phyloP scores from a whole-genome alignment of 2,888 invertebrate species.

The Campoplex capitator region DNA sequence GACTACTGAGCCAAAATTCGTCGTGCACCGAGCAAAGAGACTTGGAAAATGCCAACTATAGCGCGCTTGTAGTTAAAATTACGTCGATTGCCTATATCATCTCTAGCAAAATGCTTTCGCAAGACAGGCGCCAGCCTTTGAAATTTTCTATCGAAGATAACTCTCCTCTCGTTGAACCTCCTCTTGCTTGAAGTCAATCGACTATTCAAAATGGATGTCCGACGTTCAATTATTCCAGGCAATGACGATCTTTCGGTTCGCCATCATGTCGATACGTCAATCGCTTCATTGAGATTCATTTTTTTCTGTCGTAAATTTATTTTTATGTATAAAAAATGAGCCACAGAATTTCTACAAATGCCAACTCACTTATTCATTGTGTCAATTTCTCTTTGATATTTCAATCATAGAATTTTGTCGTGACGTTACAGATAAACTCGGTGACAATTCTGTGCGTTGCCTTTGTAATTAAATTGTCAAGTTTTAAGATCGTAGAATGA shows the following conservation, averaged over 20 bases:
- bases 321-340: neutral
- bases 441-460: too few relatives aligned
- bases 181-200: constrained; percentile 16
- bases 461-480: neutral
- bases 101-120: constrained; percentile 41
- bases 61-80: constrained; percentile 63
- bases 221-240: neutral
- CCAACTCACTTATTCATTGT: neutral
- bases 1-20: constrained; percentile 65
- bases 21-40: constrained; percentile 30
- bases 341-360: neutral
- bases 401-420: neutral
- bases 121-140: constrained; percentile 53
- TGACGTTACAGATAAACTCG: too few relatives aligned
- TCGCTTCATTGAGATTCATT: neutral
- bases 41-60: constrained; percentile 36
- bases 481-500: too few relatives aligned
- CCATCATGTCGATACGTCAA: neutral
- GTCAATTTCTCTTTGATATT: neutral
- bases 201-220: neutral
- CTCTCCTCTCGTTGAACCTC: constrained; percentile 5
- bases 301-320: neutral
- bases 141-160: constrained; percentile 23
- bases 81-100: constrained; percentile 59
- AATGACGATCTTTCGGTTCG: neutral